These are phyloP conservation scores for Ips typographus DNA, from an alignment of 1,140 invertebrate species.

Conservation along the genomic window DNA sequence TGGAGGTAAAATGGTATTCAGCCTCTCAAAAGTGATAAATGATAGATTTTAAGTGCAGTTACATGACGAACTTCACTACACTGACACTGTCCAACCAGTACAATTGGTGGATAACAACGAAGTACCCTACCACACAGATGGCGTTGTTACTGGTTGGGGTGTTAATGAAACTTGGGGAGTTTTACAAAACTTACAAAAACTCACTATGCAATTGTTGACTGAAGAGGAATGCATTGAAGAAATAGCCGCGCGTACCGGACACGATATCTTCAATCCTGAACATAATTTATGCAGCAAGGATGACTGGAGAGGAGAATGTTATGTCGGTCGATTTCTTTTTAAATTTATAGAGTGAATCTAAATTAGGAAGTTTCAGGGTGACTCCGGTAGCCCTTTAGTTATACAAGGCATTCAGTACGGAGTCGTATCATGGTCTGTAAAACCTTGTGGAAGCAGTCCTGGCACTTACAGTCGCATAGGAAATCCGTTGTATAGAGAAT, in stretches of 20 bases:
- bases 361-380: conserved; percentile 1
- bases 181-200: background rate
- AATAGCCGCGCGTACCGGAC: background rate
- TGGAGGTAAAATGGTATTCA: background rate
- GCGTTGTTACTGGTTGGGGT: background rate
- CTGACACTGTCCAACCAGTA: background rate
- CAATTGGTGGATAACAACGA: background rate
- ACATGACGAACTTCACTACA: background rate
- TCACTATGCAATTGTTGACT: background rate
- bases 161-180: background rate
- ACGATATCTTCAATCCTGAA: conserved; percentile 5
- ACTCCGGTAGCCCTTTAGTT: conserved; percentile 10
- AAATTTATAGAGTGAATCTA: conserved; percentile 60
- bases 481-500: conserved; percentile 11
- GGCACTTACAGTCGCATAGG: conserved; percentile 5
- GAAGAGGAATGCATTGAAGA: background rate
- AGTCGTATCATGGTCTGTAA: conserved; percentile 10
- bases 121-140: background rate
- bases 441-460: conserved; percentile 6
- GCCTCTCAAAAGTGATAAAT: too few relatives aligned
- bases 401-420: conserved; percentile 4
- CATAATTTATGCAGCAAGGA: conserved; percentile 1
- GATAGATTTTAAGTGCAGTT: too few relatives aligned
- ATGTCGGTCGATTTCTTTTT: background rate
- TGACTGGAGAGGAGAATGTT: conserved; percentile 8